Base-by-base conservation (phyloP, 2,113 vertebrate genomes). In the Halichoerus grypus region DNA sequence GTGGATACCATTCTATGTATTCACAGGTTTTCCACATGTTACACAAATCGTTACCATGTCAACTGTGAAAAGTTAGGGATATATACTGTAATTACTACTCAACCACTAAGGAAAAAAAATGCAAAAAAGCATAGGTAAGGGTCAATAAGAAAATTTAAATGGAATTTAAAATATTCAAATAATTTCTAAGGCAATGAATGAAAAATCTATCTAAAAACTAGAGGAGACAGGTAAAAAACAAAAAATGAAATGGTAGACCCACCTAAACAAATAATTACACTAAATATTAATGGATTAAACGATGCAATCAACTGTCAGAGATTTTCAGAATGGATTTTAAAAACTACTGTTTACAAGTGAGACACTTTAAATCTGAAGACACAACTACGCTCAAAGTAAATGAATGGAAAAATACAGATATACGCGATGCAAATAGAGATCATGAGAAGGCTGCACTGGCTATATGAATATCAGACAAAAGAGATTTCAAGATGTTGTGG, bases 121-220 rank as follows among this genome's bases (percentile, higher is more conserved):
- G 3, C 28, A 94, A 82, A 72, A 13, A 85, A 84, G 11, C 8
- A 92, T 53, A 76, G 5, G 16, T 88, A 55, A 85, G 85, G 91
- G 33, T 9, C 49, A 79, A 22, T 46, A 74, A 57, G 33, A 95
- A 67, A 80, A 88, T 69, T 42, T 92, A 69, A 81, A 63, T 88
- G 15, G 8, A 94, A 85, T 49, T 74, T 65, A 59, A 91, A 96
- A 88, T 36, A 51, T 61, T 61, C 49, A 77, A 85, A 94, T 94
- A 77, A 76, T 94, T 92, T 92, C 95, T 59, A 91, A 88, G 55
- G 24, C 55, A 94, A 33, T 65, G 72, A 91, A 36, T 88, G 55
- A 96, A 88, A 59, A 90, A 63, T 9, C 82, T 19, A 31, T 15
- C 59, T 83, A 55, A 83, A 74, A 69, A 51, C 12, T 4, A 63